Evolutionary conservation across 2,113 vertebrate species (phyloP), one percentile per base, ranked within the genome.

Genomic region (cat (Felis catus)): DNA sequence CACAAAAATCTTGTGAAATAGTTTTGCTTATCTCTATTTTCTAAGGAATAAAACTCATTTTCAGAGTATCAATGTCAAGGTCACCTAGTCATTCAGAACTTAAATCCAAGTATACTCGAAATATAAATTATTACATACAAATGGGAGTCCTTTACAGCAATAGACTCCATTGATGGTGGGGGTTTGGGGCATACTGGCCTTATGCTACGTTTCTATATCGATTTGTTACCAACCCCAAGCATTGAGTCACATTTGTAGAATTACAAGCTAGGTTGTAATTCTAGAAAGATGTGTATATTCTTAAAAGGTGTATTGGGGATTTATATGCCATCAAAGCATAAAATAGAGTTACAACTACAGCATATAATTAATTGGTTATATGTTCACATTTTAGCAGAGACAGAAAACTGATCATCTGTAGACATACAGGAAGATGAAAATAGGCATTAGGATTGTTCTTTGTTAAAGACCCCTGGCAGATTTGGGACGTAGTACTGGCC

Each of bases 1-100:
- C 33, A 81, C 65, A 55, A 2, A 89, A 41, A 61, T 79, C 73
- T 71, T 71, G 18, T 39, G 31, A 70, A 82, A 74, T 86, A 31
- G 19, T 97, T 94, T 80, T 90, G 41, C n/a, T 91, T 94, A 86
- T 90, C 51, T 92, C 39, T 88, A 7, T 95, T 97, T 87, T 85
- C 91, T 51, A 80, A 76, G 41, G 5, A 71, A 87, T 51, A 85
- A 97, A 96, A 41, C 14, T 71, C 33, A 81, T 63, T 78, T 93
- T 95, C 93, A 86, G 27, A 86, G 12, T 23, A 63, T 83, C 83
- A 58, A 7, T 82, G 51, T 74, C 63, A 82, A 91, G 14, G 5
- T 70, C 39, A 51, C 45, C 79, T 51, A 51, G 55, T 96, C 13
- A 74, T 79, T 94, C 33, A 91, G 61, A 81, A 93, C 23, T 51